Percentiles rank a stretch among this genome's conserved stretches.
Evolutionary conservation across 2,113 vertebrate genomes (phyloP).

Genomic region (Bettongia penicillata): DNA sequence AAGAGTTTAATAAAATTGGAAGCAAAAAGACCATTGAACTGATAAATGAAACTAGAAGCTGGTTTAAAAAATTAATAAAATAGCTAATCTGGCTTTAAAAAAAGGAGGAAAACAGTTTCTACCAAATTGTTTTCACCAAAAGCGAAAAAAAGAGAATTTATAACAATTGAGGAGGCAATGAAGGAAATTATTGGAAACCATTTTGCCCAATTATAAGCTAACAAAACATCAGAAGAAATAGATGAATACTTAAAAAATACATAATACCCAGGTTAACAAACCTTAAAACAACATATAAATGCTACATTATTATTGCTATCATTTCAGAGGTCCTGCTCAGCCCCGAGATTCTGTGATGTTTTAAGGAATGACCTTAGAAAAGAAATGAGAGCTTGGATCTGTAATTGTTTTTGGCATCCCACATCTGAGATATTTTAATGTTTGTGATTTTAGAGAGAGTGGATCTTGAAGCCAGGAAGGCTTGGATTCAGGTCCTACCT

Average conservation of each 20-base stretch:
- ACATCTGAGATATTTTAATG: neutral
- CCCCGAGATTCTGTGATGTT: neutral
- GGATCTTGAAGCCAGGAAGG: neutral
- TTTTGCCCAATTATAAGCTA: neutral
- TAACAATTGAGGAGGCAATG: neutral
- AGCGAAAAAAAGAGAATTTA: neutral
- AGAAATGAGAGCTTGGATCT: neutral
- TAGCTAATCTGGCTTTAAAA: neutral
- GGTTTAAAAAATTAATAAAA: neutral
- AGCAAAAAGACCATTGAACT: neutral
- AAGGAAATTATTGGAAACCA: neutral
- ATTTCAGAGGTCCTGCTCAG: neutral
- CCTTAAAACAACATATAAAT: neutral
- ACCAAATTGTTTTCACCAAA: no score
- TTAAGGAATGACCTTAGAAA: neutral
- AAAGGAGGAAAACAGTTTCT: neutral
- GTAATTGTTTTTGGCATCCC: neutral
- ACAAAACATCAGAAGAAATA: neutral
- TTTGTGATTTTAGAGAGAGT: neutral
- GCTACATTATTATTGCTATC: neutral
- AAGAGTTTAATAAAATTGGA: neutral
- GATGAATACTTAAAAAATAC: neutral
- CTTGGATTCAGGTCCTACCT: neutral
- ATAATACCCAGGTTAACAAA: neutral
- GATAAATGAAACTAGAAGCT: neutral